Evolutionary conservation across 2,888 invertebrate species (phyloP).

Genomic region (Aporophyla nigra): DNA sequence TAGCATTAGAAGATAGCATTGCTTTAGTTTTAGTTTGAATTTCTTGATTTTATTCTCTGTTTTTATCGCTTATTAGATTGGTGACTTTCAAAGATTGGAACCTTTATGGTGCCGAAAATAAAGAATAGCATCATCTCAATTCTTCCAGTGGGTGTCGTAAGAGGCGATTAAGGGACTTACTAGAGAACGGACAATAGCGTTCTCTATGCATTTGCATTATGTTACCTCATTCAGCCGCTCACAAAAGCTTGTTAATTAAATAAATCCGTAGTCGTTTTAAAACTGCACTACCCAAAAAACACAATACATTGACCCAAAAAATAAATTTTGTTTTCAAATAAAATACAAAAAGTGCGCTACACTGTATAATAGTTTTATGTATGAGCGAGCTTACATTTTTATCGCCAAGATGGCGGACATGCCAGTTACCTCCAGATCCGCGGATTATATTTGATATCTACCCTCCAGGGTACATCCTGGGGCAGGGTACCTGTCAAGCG

Average conservation of each 20-base stretch:
- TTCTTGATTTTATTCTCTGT: slow-evolving; percentile 23
- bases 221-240: too few relatives aligned
- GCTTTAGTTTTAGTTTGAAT: slow-evolving; percentile 57
- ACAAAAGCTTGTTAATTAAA: background rate
- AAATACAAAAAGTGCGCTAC: slow-evolving; percentile 19
- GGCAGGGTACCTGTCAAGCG: slow-evolving; percentile 50
- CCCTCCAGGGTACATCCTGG: slow-evolving; percentile 37
- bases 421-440: slow-evolving; percentile 42
- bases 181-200: too few relatives aligned
- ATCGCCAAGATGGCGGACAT: slow-evolving; percentile 63
- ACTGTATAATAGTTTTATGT: slow-evolving; percentile 54
- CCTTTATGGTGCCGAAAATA: too few relatives aligned
- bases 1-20: slow-evolving; percentile 69
- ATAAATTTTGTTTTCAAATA: background rate
- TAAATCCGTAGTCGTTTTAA: background rate
- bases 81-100: slow-evolving; percentile 34
- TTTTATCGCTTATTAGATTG: slow-evolving; percentile 41
- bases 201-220: too few relatives aligned
- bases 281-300: background rate
- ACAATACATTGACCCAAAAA: slow-evolving; percentile 15
- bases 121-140: too few relatives aligned
- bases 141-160: too few relatives aligned
- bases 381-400: slow-evolving; percentile 68
- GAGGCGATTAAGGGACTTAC: too few relatives aligned
- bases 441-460: slow-evolving; percentile 62